Conservation (phyloP, 2,113 vertebrate genomes). For the Brachyhypopomus gauderio region DNA sequence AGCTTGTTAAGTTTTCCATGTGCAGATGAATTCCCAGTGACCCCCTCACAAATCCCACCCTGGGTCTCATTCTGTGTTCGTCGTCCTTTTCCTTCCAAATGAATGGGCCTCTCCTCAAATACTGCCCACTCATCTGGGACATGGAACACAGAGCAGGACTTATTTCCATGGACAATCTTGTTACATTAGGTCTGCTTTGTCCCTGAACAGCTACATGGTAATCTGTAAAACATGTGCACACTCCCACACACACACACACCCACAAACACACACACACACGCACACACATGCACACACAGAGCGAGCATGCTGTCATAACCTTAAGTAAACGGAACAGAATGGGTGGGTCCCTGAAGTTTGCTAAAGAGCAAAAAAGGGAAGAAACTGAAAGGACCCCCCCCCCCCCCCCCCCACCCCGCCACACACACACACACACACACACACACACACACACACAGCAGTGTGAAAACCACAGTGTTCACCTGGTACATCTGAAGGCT, state of each 20-base stretch:
- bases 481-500: constrained; percentile 12
- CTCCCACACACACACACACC: background rate
- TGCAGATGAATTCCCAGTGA: too few relatives aligned
- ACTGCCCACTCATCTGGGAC: background rate
- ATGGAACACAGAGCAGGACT: background rate
- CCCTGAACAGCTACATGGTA: constrained; percentile 26
- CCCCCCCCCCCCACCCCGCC: constrained; percentile 31
- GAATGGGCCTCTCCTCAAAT: too few relatives aligned
- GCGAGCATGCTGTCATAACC: constrained; percentile 47
- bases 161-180: background rate
- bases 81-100: too few relatives aligned
- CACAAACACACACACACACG: constrained; percentile 19
- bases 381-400: constrained; percentile 51
- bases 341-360: constrained; percentile 51
- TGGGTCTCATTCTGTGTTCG: too few relatives aligned
- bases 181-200: constrained; percentile 27
- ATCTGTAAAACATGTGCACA: constrained; percentile 23
- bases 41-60: too few relatives aligned
- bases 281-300: constrained; percentile 14
- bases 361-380: constrained; percentile 36
- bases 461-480: constrained; percentile 48
- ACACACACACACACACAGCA: constrained; percentile 8
- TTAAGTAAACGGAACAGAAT: constrained; percentile 54
- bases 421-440: too few relatives aligned
- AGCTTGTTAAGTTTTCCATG: too few relatives aligned